Evolutionary conservation across 2,797 vertebrate species (phyloP).

Genomic region (Xenops minutus): DNA sequence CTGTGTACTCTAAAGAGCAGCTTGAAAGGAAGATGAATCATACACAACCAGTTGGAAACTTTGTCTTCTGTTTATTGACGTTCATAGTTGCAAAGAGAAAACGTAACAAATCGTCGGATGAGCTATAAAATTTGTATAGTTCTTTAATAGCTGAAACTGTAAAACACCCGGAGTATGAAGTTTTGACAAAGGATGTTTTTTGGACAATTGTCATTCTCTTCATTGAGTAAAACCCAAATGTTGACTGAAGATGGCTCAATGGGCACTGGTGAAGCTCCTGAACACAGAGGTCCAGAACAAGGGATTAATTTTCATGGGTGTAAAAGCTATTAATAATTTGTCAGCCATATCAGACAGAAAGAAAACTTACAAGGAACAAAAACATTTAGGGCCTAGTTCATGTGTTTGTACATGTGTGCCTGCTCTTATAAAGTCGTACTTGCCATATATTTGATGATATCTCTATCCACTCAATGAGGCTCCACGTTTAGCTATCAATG

Average conservation of each 20-base stretch:
- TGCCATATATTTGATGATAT: neutral
- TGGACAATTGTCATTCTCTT: neutral
- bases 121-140: neutral
- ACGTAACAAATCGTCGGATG: neutral
- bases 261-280: neutral
- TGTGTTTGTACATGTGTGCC: neutral
- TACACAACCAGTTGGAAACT: neutral
- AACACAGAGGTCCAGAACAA: neutral
- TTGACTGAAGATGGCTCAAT: neutral
- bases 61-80: neutral
- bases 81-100: neutral
- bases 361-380: too few relatives aligned
- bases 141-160: neutral
- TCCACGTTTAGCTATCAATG: rapidly evolving
- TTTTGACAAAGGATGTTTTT: neutral
- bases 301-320: neutral
- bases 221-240: neutral
- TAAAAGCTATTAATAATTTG: neutral
- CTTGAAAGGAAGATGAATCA: constrained; percentile 35
- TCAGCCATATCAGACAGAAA: neutral
- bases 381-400: neutral
- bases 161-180: neutral
- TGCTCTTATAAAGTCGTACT: neutral
- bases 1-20: neutral
- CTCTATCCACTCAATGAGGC: neutral